A percentile compares a stretch with the other conserved stretches of the same genome.
These are phyloP conservation scores for Axis porcinus DNA, from an alignment of 2,113 vertebrate species.

Conservation along the genomic window DNA sequence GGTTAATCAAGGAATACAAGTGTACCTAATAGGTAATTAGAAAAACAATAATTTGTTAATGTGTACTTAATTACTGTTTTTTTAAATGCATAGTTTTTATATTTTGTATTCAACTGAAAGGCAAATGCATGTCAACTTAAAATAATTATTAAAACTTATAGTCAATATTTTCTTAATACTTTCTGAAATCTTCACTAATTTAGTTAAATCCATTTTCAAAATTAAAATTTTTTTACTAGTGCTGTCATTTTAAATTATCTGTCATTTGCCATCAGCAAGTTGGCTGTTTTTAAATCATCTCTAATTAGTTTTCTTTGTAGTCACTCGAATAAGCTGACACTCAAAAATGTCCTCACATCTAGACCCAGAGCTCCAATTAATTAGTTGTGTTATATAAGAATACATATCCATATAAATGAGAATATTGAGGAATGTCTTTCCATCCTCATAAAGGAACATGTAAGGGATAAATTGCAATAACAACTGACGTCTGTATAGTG, in stretches of 20 bases:
- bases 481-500: background rate
- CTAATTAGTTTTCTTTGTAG: slow-evolving; percentile 51
- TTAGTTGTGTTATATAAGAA: background rate
- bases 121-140: background rate
- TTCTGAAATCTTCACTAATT: slow-evolving; percentile 27
- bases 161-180: background rate
- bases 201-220: slow-evolving; percentile 47
- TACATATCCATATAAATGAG: background rate
- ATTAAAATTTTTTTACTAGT: slow-evolving; percentile 19
- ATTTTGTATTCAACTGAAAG: background rate
- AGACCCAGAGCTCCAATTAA: background rate
- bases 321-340: background rate
- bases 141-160: background rate
- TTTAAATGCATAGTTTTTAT: background rate
- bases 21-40: background rate
- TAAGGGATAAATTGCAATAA: background rate
- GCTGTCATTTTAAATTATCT: slow-evolving; percentile 42
- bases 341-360: slow-evolving; percentile 18
- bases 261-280: slow-evolving; percentile 12
- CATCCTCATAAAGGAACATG: background rate
- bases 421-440: background rate
- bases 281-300: slow-evolving; percentile 43
- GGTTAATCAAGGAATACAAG: background rate
- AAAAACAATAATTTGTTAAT: background rate
- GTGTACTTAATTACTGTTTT: background rate